phyloP scores from a whole-genome alignment of 2,797 vertebrate genomes.

The Cyclopterus lumpus region DNA sequence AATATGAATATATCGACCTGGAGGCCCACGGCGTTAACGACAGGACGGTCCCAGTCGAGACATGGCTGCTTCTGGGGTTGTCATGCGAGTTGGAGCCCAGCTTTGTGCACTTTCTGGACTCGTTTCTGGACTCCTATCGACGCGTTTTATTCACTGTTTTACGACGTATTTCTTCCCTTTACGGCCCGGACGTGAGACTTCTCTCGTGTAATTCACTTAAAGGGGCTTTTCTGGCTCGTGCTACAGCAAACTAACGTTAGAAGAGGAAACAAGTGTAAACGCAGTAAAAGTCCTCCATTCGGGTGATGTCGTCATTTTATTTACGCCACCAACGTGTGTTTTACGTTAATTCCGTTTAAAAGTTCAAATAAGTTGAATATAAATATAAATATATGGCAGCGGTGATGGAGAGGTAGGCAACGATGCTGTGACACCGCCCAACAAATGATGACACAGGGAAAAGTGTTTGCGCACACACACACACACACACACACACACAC shows the following conservation, averaged over 20 bases:
- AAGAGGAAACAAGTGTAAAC: too few species aligned
- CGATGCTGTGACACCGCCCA: neutral
- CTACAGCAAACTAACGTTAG: too few species aligned
- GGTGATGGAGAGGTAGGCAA: neutral
- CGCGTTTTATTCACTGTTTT: neutral
- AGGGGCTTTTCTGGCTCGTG: too few species aligned
- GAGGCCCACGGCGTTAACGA: accelerated
- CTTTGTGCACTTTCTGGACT: neutral
- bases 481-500: too few species aligned
- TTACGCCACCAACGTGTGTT: too few species aligned
- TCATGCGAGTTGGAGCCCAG: conserved; percentile 14
- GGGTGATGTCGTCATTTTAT: too few species aligned
- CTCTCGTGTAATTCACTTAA: too few species aligned
- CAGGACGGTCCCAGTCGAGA: neutral
- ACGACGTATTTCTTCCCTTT: neutral
- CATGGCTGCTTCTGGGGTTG: neutral
- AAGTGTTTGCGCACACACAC: too few species aligned
- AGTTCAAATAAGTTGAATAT: too few species aligned
- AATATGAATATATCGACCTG: accelerated
- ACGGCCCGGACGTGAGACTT: neutral
- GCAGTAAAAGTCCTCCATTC: too few species aligned
- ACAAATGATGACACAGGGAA: too few species aligned
- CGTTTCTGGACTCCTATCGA: neutral
- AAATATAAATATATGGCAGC: neutral
- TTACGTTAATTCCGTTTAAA: too few species aligned